Base-by-base conservation (phyloP, 2,888 invertebrate species). In the Silvanus unidentatus region DNA sequence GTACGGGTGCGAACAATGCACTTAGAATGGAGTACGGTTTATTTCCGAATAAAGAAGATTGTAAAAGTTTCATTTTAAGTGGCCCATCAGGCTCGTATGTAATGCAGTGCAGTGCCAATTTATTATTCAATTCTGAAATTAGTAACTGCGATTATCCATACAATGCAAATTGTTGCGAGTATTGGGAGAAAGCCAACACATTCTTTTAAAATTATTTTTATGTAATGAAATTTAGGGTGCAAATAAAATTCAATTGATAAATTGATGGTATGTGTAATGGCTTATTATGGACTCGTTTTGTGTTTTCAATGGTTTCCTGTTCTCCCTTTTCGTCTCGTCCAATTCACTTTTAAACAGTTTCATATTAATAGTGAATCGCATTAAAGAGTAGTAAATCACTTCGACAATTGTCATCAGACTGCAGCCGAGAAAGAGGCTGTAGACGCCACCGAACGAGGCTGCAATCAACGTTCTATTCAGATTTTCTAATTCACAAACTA, bases 391-490 rank as follows among this genome's bases (percentile, higher is more conserved):
- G 48, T 73, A 73, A 27, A 73, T 43, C 16, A 73, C 62, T 60
- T 74, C 73, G 16, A 68, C 50, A 2, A 66, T 48, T 37, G 70
- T 70, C 13, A 73, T 53, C 43, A 73, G 64, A 50, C 72, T 71
- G 54, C 71, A 69, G 2, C 72, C 73, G 34, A 73, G 52, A 47
- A 71, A 72, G 15, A 73, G 58, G 27, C 68, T 70, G 50, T 72
- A 73, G n/a, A 72, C 68, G 40, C 71, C 73, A 10, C 73, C 72
- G 46, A 73, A 63, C 1, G 72, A 71, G 2, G 72, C 73, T 73
- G 48, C 44, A 71, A 69, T 34, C n/a, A n/a, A n/a, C n/a, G n/a
- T n/a, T n/a, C n/a, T n/a, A n/a, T n/a, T n/a, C n/a, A n/a, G n/a
- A n/a, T n/a, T n/a, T n/a, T n/a, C n/a, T n/a, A n/a, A n/a, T n/a